A percentile compares a stretch with the other conserved stretches of the same genome.
phyloP scores from a whole-genome alignment of 92 coral and sea anemone species.

The Parazoanthus darwini region DNA sequence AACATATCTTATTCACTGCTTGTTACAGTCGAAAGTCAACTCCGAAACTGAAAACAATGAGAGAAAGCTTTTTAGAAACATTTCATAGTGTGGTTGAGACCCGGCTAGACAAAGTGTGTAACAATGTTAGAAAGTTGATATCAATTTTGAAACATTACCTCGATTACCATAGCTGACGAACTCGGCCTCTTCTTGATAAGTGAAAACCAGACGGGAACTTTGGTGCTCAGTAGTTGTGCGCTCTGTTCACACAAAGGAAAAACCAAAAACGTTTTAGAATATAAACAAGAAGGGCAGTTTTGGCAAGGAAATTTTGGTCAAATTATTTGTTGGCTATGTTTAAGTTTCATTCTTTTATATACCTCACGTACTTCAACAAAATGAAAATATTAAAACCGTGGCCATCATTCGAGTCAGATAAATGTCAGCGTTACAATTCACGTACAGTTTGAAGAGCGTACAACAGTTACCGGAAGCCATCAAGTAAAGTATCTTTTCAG shows the following conservation, averaged over 20 bases:
- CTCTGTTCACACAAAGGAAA: conserved; percentile 48
- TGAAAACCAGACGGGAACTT: conserved; percentile 74
- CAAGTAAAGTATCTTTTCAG: no score
- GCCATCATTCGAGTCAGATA: no score
- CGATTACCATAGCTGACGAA: conserved; percentile 27
- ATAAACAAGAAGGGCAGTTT: not conserved
- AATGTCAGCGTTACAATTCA: no score
- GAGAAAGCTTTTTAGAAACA: no score
- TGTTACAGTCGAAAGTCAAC: no score
- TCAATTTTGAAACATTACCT: not conserved
- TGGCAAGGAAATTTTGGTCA: not conserved
- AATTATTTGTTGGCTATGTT: not conserved
- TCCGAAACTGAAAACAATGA: no score
- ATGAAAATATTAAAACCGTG: not conserved
- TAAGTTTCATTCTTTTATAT: no score
- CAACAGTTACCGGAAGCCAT: no score
- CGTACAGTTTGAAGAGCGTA: no score
- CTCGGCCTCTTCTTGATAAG: conserved; percentile 65
- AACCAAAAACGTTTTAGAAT: not conserved
- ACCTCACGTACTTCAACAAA: no score
- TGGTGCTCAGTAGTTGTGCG: conserved; percentile 72
- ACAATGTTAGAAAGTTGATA: not conserved
- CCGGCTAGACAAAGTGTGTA: not conserved
- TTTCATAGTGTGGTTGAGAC: no score
- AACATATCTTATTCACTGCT: no score